Conservation (phyloP, 1,140 invertebrate genomes). For the Gonioctena quinquepunctata region DNA sequence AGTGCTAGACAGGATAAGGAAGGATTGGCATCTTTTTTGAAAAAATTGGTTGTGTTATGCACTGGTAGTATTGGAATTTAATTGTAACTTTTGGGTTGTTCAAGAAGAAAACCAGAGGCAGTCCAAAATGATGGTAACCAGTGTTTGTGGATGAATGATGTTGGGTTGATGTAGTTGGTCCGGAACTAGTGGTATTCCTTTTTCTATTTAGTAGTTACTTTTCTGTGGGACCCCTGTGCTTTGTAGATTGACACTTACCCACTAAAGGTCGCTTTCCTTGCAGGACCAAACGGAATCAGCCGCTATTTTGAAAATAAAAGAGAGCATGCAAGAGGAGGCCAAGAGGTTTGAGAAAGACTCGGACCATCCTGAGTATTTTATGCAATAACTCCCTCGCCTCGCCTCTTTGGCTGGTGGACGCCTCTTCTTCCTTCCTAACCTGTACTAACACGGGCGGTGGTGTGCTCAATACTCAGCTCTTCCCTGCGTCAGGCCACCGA, state of each 20-base stretch:
- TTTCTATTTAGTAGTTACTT: not conserved
- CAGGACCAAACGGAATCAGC: conserved; percentile 97
- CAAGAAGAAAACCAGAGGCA: not conserved
- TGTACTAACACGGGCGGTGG: conserved; percentile 56
- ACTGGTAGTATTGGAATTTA: too few species aligned
- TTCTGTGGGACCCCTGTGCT: conserved; percentile 44
- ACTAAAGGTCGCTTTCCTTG: conserved; percentile 66
- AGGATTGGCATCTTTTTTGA: not conserved
- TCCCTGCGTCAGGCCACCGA: conserved; percentile 49
- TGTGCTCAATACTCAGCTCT: conserved; percentile 54
- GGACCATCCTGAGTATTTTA: conserved; percentile 95
- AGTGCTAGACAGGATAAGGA: not conserved
- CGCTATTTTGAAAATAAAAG: conserved; percentile 99
- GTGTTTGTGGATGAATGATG: not conserved
- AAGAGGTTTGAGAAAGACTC: conserved; percentile 99
- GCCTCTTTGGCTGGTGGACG: conserved; percentile 56
- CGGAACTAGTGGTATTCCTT: not conserved
- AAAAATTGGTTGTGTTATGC: too few species aligned
- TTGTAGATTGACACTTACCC: conserved; percentile 57
- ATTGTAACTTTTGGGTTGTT: too few species aligned
- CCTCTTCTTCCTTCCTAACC: conserved; percentile 53
- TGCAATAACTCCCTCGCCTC: conserved; percentile 73
- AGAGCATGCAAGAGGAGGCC: conserved; percentile 99
- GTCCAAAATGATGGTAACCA: not conserved
- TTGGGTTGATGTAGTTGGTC: not conserved